phyloP scores from a whole-genome alignment of 2,888 invertebrate species.

The Steinernema carpocapsae region DNA sequence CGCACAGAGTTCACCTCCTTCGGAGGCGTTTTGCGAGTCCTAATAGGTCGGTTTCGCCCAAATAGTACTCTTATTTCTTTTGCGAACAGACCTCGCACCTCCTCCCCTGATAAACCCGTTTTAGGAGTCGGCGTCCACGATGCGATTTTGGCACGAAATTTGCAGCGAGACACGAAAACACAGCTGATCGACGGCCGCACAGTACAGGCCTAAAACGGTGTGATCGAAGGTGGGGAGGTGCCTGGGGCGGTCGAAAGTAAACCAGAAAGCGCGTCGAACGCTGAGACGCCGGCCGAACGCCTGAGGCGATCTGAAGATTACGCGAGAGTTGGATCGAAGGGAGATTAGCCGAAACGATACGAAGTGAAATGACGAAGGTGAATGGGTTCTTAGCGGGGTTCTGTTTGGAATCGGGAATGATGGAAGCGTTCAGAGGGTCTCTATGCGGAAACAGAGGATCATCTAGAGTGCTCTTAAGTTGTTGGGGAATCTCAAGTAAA shows the following conservation, averaged over 20 bases:
- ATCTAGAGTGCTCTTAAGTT: too few species aligned
- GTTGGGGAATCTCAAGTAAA: too few species aligned
- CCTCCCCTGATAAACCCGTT: not conserved
- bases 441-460: too few species aligned
- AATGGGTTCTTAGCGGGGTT: too few species aligned
- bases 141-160: not conserved
- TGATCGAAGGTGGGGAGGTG: not conserved
- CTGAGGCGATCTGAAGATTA: not conserved
- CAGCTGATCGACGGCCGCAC: conserved; percentile 16
- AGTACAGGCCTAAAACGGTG: not conserved
- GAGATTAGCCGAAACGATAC: not conserved
- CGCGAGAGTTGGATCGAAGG: not conserved
- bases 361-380: too few species aligned
- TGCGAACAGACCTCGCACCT: not conserved
- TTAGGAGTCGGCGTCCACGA: not conserved
- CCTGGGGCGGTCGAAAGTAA: conserved; percentile 2
- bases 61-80: not conserved
- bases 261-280: not conserved
- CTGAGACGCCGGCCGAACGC: not conserved
- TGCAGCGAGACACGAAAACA: not conserved
- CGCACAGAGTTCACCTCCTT: not conserved
- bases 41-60: not conserved
- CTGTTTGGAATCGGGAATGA: too few species aligned
- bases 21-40: not conserved
- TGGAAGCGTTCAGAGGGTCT: too few species aligned